A percentile compares a stretch with the other conserved stretches of the same genome.
Conservation (phyloP, 1,140 invertebrate species). For the Artemia franciscana region DNA sequence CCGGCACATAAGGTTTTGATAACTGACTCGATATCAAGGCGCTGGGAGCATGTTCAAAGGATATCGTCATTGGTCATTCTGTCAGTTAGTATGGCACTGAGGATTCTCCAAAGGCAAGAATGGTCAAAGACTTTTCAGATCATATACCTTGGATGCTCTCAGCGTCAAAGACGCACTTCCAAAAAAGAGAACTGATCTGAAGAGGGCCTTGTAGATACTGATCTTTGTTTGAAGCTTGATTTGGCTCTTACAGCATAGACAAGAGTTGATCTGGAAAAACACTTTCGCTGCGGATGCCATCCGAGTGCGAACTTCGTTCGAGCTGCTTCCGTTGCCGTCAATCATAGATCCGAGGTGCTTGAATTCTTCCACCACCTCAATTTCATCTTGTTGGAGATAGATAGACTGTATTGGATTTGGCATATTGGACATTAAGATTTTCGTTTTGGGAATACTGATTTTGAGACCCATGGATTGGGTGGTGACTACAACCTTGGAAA, state of each 20-base stretch:
- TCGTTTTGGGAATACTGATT: neutral
- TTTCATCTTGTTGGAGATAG: neutral
- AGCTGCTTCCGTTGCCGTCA: neutral
- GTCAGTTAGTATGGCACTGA: neutral
- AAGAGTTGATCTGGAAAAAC: neutral
- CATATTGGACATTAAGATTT: neutral
- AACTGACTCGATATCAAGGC: too few relatives aligned
- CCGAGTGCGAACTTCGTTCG: neutral
- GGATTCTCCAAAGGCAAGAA: neutral
- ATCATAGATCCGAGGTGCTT: neutral
- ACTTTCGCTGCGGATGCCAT: neutral
- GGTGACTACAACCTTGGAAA: neutral
- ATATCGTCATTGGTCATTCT: neutral
- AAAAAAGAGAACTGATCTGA: neutral
- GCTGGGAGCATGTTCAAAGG: too few relatives aligned
- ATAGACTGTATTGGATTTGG: neutral
- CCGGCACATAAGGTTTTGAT: too few relatives aligned
- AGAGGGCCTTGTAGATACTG: neutral
- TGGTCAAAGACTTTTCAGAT: too few relatives aligned
- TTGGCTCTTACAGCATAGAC: neutral
- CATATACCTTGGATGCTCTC: too few relatives aligned
- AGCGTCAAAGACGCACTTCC: too few relatives aligned
- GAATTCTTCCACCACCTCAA: neutral
- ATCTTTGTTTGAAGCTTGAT: neutral
- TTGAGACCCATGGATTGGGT: neutral